Conservation (phyloP, 1,140 invertebrate genomes). For the fruit fly (Drosophila melanogaster) region DNA sequence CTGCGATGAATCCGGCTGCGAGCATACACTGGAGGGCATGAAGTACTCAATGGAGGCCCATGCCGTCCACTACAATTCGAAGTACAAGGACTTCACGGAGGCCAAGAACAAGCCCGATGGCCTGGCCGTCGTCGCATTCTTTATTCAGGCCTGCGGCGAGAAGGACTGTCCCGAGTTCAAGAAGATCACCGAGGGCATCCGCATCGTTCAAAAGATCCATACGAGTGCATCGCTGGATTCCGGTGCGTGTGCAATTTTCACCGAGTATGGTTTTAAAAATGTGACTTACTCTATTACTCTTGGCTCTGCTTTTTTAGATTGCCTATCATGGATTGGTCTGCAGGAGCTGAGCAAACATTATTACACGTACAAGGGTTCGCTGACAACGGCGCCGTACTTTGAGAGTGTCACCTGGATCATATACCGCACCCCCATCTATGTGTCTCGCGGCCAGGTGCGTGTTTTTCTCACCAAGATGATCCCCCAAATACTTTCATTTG, state of each 20-base stretch:
- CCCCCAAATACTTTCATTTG: background rate
- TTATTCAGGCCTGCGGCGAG: constrained; percentile 87
- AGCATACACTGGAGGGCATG: constrained; percentile 90
- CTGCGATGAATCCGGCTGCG: constrained; percentile 89
- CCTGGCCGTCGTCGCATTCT: constrained; percentile 90
- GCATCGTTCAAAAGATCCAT: constrained; percentile 80
- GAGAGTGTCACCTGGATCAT: constrained; percentile 91
- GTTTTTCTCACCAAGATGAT: no score
- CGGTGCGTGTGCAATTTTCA: constrained; percentile 43
- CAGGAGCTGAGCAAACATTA: constrained; percentile 84
- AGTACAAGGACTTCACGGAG: constrained; percentile 88
- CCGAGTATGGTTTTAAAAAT: background rate
- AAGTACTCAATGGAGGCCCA: constrained; percentile 91
- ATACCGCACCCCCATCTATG: constrained; percentile 89
- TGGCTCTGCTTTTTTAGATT: constrained; percentile 51
- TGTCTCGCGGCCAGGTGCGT: constrained; percentile 89
- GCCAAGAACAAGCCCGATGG: constrained; percentile 90
- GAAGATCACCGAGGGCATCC: constrained; percentile 83
- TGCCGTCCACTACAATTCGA: constrained; percentile 91
- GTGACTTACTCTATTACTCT: background rate
- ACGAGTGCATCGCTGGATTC: constrained; percentile 82
- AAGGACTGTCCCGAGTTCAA: constrained; percentile 84
- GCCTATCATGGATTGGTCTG: constrained; percentile 82
- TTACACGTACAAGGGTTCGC: constrained; percentile 87
- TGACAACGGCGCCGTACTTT: constrained; percentile 89